Evolutionary conservation across 2,797 vertebrate genomes (phyloP), one percentile per base, ranked within the genome.

Genomic region (Scarus forsteni): DNA sequence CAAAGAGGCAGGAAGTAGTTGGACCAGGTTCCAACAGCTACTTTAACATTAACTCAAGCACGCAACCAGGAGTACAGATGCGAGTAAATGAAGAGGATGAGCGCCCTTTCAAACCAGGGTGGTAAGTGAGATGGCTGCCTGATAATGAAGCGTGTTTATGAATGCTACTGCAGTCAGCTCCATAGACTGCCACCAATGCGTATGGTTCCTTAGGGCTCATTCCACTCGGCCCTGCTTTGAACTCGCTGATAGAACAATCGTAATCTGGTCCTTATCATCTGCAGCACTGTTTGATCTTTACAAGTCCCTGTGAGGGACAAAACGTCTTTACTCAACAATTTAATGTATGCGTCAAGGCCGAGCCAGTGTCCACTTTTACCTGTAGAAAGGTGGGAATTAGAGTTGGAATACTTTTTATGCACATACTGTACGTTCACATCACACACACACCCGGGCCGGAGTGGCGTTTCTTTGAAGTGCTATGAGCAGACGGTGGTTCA

Each of bases 31-130:
- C 87, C 91, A 92, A 90, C 89, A 87, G 73, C 50, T 83, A 94
- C 92, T 93, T 93, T 93, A 89, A 88, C 83, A 88, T 92, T 85
- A 93, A 94, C 83, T 92, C 88, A 93, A 91, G 93, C 94, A 92
- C 80, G 87, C 85, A 91, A 85, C 88, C 90, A 86, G 92, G 94
- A 92, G 91, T 91, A 89, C 88, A 92, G 92, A 94, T 93, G 92
- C 83, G 57, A 91, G 89, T 81, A 81, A 88, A 88, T 85, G 78
- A 82, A 80, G 85, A 89, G 89, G 79, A 88, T 73, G 85, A 89
- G 81, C 65, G 70, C 88, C 87, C 83, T 92, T 93, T 92, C 91
- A 93, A 92, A 92, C 88, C 93, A 88, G 87, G 93, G 80, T 84
- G 87, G 89, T 87, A 86, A 73, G 65, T 44, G 62, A 90, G 90